Evolutionary conservation across 2,888 invertebrate genomes (phyloP).

Genomic region (Caenorhabditis sp.): DNA sequence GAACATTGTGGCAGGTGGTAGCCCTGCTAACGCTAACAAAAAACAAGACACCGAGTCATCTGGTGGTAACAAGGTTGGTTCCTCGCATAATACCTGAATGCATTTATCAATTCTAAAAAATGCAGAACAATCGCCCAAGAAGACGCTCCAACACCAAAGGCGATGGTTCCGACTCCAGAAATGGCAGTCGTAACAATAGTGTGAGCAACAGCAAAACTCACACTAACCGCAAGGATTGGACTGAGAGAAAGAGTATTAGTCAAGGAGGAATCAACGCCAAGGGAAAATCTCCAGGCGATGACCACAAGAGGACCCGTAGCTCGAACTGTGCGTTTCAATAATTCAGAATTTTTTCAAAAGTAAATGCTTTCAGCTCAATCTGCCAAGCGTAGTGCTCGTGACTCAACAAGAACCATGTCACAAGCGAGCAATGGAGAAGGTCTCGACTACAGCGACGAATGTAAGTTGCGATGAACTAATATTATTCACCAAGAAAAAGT

Average conservation of each 20-base stretch:
- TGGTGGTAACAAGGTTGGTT: conserved; percentile 41
- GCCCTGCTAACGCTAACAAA: conserved; percentile 45
- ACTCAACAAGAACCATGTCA: conserved; percentile 72
- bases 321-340: conserved; percentile 68
- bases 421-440: conserved; percentile 79
- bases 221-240: conserved; percentile 66
- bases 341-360: background rate
- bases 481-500: conserved; percentile 17
- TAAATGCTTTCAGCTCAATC: conserved; percentile 54
- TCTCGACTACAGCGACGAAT: conserved; percentile 77
- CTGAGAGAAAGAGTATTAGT: conserved; percentile 68
- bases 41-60: conserved; percentile 48
- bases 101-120: background rate
- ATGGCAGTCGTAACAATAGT: conserved; percentile 67
- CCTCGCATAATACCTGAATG: too few species aligned
- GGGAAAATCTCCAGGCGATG: conserved; percentile 42
- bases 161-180: conserved; percentile 62
- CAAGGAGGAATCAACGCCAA: conserved; percentile 64
- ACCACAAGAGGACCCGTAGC: conserved; percentile 70
- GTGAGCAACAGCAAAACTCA: conserved; percentile 48
- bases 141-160: conserved; percentile 69
- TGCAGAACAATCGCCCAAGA: conserved; percentile 64
- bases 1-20: conserved; percentile 46
- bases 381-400: conserved; percentile 59
- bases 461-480: conserved; percentile 48